Evolutionary conservation across 2,797 vertebrate species (phyloP).

Genomic region (Lutra lutra): DNA sequence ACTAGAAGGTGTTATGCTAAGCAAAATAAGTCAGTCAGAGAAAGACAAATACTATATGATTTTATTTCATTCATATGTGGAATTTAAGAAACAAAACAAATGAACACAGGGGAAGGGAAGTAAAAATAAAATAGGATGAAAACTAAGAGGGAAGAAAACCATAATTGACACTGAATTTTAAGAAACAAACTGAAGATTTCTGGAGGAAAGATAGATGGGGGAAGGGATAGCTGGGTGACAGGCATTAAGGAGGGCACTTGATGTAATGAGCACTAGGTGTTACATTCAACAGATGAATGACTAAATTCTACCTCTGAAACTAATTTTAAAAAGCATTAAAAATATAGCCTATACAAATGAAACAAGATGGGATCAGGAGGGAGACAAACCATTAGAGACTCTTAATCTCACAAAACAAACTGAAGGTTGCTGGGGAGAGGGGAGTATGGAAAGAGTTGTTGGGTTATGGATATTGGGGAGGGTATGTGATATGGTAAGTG

Average conservation of each 20-base stretch:
- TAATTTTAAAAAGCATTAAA: neutral
- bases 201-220: neutral
- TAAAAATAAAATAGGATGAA: neutral
- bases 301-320: neutral
- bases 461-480: too few relatives aligned
- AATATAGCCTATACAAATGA: neutral
- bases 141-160: neutral
- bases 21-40: too few relatives aligned
- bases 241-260: neutral
- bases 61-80: too few relatives aligned
- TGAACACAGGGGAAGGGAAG: neutral
- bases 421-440: too few relatives aligned
- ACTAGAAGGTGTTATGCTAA: neutral
- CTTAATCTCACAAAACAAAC: too few relatives aligned
- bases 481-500: too few relatives aligned
- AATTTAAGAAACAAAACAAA: too few relatives aligned
- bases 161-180: neutral
- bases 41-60: too few relatives aligned
- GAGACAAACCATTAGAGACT: too few relatives aligned
- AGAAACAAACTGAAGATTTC: neutral
- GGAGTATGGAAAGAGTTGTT: too few relatives aligned
- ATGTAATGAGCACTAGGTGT: neutral
- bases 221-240: neutral
- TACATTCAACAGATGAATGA: neutral
- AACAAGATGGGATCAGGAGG: too few relatives aligned